Base-by-base conservation (phyloP, 2,113 vertebrate species). In the Taurulus bubalis region DNA sequence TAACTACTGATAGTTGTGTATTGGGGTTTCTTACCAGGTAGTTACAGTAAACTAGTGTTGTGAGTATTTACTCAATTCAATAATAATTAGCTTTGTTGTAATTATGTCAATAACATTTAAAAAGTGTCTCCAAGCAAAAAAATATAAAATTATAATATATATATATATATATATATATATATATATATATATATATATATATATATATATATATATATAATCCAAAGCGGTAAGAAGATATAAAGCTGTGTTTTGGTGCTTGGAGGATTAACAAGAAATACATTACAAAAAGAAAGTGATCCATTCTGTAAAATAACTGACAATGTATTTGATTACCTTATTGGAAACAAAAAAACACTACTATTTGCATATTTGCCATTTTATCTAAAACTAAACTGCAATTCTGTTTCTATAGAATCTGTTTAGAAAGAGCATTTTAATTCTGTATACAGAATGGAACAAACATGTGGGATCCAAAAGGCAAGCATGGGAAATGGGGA, bases 261-360 rank as follows among this genome's bases (percentile, higher is more conserved):
- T 49, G 16, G 20, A 51, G 47, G 22, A 51, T 22, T 22, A n/a
- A 58, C 3, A 60, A 60, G 8, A 20, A 32, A 62, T 2, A 34
- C 24, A 55, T 53, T 53, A 53, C 11, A n/a, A n/a, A n/a, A n/a
- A n/a, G n/a, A n/a, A n/a, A 77, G 8, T 22, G 42, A 74, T 49
- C 1, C 16, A 60, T 32, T 56, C 1, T 72, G 30, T 74, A 45
- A 83, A 75, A 78, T 15, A 68, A 62, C 9, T 70, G 8, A 82
- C 28, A n/a, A 42, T 64, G 59, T 70, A 73, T 80, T 85, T 64
- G 10, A 76, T 59, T 32, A 60, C 20, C 67, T 77, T 42, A 74
- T 32, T 24, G n/a, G 9, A 49, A 87, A 60, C 58, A 67, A 59
- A 68, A 63, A 83, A 79, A 36, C 40, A 38, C 26, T 20, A 1